Percentiles rank a stretch among this genome's conserved stretches.
phyloP scores from a whole-genome alignment of 2,797 vertebrate species.

The Linurgus olivaceus region DNA sequence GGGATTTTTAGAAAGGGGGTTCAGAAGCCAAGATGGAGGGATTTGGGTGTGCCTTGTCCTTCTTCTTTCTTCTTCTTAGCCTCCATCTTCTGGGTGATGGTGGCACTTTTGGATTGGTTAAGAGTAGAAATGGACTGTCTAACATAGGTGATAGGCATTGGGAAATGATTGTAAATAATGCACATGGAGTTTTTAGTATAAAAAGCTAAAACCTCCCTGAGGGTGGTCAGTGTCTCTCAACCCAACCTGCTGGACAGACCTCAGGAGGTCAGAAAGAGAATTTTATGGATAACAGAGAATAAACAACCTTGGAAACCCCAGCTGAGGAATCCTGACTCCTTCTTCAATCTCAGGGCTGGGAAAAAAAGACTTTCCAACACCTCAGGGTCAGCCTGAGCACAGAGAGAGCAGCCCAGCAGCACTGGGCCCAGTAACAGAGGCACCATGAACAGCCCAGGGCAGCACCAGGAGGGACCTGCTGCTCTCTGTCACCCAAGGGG shows the following conservation, averaged over 20 bases:
- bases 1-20: not conserved
- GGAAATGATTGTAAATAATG: not conserved
- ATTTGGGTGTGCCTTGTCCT: not conserved
- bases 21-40: not conserved
- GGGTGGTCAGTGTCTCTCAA: not conserved
- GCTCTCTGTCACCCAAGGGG: not conserved
- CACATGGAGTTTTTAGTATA: rapidly evolving
- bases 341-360: not conserved
- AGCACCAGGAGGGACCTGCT: not conserved
- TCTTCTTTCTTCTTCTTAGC: too few species aligned
- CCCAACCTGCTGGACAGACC: not conserved
- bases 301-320: not conserved
- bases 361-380: not conserved
- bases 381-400: too few species aligned
- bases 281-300: not conserved
- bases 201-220: not conserved
- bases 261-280: not conserved
- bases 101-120: not conserved
- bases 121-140: too few species aligned
- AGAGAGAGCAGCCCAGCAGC: not conserved
- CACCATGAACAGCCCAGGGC: not conserved
- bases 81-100: not conserved
- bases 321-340: not conserved
- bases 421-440: rapidly evolving
- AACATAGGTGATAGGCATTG: too few species aligned